Evolutionary conservation across 1,140 invertebrate species (phyloP), one percentile per base, ranked within the genome.

Genomic region (Brachionus rotundiformis): DNA sequence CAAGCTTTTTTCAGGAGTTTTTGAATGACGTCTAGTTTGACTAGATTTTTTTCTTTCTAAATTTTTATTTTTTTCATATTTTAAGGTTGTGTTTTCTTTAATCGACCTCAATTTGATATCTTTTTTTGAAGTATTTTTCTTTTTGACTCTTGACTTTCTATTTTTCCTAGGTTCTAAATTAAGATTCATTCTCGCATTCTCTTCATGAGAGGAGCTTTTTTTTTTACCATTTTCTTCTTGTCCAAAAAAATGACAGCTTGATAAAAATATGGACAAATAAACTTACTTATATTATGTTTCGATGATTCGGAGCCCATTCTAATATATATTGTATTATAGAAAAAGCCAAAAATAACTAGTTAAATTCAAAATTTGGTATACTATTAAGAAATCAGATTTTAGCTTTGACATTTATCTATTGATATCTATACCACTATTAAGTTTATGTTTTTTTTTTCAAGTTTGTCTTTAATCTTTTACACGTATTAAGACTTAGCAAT

Each of bases 401-500:
- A 16, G 19, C 2, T 25, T 54, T 54, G 16, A 19, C 16, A 54
- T 54, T 54, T 54, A 19, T 23, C 23, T 19, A 54, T 7, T 54
- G 47, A 54, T n/a, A 54, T 19, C 8, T 19, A 23, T 54, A 19
- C 19, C 47, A 49, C 19, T 54, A 7, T 1, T 6, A 1, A 54
- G 16, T 54, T 54, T 16, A 19, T 19, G 47, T 54, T 19, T 19
- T 54, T 19, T 7, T 54, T 54, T 54, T 41, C n/a, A 54, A 1
- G 4, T 54, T 54, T 54, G 5, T 54, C 6, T 23, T 19, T 0
- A 23, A 54, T 19, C n/a, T n/a, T n/a, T n/a, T n/a, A 25, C 47
- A 54, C 47, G 47, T 54, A 54, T 54, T 19, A 19, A 54, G 47
- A 54, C 16, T 54, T 54, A 54, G 47, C 47, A 54, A 54, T 54